Evolutionary conservation across 2,888 invertebrate genomes (phyloP).

Genomic region (Tenthredo amoena): DNA sequence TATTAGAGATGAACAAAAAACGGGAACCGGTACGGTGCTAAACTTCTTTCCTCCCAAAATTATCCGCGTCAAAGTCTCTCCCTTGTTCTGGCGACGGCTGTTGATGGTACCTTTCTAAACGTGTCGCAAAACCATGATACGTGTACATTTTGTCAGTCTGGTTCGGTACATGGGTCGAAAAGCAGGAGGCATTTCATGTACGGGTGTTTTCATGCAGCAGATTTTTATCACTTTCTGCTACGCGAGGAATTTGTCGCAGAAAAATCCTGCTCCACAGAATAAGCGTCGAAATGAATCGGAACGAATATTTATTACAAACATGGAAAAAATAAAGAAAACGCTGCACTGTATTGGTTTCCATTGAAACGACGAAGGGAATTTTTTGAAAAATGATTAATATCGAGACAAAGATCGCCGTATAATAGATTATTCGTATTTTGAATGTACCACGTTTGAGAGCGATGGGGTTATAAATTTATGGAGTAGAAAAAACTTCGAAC

Average conservation of each 20-base stretch:
- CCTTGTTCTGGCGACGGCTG: neutral
- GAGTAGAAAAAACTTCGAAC: neutral
- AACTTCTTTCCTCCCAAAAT: neutral
- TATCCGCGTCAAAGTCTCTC: constrained; percentile 1
- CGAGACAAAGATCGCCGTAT: neutral
- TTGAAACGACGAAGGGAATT: neutral
- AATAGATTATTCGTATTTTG: neutral
- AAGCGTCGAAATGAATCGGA: neutral
- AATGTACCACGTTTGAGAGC: neutral
- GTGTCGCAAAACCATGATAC: constrained; percentile 8
- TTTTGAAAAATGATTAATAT: neutral
- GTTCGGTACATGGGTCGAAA: neutral
- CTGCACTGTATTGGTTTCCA: neutral
- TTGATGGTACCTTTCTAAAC: constrained; percentile 7
- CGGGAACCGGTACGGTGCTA: neutral
- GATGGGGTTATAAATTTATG: neutral
- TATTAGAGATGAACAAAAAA: constrained; percentile 27
- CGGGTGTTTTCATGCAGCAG: constrained; percentile 7
- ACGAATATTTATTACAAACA: neutral
- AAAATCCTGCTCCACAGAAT: neutral
- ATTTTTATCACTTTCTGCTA: constrained; percentile 1
- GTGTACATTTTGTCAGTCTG: neutral
- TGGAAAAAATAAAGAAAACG: neutral
- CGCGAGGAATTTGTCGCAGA: neutral
- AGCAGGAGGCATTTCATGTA: neutral